phyloP scores from a whole-genome alignment of 2,888 invertebrate genomes.

The Hydroisotoma schaefferi region DNA sequence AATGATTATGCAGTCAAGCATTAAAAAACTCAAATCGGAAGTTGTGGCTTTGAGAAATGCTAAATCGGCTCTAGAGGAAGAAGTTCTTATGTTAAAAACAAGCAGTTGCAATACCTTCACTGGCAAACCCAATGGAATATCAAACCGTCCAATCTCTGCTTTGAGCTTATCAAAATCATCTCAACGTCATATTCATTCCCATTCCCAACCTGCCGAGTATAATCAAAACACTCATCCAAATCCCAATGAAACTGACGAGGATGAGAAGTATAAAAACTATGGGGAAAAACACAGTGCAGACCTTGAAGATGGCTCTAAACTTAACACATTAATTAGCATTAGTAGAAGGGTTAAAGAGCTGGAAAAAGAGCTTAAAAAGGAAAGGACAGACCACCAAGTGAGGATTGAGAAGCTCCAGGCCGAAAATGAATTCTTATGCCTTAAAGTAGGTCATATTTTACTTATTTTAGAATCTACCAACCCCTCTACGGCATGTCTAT shows the following conservation, averaged over 20 bases:
- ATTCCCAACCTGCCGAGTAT: neutral
- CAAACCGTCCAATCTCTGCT: neutral
- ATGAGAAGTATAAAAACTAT: neutral
- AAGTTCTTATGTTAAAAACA: constrained; percentile 5
- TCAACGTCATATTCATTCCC: neutral
- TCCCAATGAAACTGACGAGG: neutral
- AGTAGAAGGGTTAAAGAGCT: constrained; percentile 25
- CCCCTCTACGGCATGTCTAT: too few species aligned
- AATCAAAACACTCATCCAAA: neutral
- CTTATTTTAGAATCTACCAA: neutral
- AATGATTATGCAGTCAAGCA: constrained; percentile 55
- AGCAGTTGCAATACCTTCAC: neutral
- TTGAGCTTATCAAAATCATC: neutral
- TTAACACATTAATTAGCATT: neutral
- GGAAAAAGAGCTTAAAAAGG: constrained; percentile 23
- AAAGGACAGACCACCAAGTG: constrained; percentile 26
- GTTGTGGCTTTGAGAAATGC: constrained; percentile 47
- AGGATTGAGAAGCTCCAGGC: constrained; percentile 34
- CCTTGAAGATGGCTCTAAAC: neutral
- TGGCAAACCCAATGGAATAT: neutral
- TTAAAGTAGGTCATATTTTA: constrained; percentile 33
- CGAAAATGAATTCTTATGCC: constrained; percentile 41
- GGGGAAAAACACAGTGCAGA: neutral
- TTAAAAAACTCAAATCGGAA: constrained; percentile 56
- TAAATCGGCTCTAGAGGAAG: constrained; percentile 31